Evolutionary conservation across 2,113 vertebrate genomes (phyloP).

Genomic region (Mixornis gularis): DNA sequence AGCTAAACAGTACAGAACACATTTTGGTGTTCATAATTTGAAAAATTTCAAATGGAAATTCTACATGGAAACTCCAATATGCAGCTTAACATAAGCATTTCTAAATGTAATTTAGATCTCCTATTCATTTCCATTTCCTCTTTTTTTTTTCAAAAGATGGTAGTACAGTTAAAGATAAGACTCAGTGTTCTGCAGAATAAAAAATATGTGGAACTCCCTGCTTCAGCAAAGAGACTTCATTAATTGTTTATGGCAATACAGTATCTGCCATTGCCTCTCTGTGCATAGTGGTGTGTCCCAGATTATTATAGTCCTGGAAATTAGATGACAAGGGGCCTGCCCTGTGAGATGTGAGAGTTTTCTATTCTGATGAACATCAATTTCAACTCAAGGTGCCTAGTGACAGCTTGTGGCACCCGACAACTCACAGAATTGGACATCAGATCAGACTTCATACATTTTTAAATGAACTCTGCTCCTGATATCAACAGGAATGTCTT

Average conservation of each 20-base stretch:
- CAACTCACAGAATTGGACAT: background rate
- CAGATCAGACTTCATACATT: background rate
- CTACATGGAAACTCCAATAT: background rate
- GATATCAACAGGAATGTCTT: background rate
- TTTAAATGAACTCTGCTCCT: background rate
- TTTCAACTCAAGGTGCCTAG: background rate
- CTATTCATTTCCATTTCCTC: background rate
- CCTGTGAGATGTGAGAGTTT: background rate
- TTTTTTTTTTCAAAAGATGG: background rate
- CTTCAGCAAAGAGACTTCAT: background rate
- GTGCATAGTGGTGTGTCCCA: background rate
- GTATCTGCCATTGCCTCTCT: background rate
- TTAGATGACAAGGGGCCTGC: background rate
- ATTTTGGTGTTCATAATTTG: background rate
- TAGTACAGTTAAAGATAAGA: background rate
- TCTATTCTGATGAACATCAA: background rate
- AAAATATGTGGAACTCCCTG: background rate
- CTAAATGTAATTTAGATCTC: background rate
- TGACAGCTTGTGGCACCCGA: background rate
- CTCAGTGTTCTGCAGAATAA: background rate
- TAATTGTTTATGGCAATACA: conserved; percentile 1
- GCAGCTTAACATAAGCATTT: background rate
- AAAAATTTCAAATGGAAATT: background rate
- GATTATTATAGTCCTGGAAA: background rate
- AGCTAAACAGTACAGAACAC: background rate